Conservation (phyloP, 2,797 vertebrate species). For the Enteromius anoplus region DNA sequence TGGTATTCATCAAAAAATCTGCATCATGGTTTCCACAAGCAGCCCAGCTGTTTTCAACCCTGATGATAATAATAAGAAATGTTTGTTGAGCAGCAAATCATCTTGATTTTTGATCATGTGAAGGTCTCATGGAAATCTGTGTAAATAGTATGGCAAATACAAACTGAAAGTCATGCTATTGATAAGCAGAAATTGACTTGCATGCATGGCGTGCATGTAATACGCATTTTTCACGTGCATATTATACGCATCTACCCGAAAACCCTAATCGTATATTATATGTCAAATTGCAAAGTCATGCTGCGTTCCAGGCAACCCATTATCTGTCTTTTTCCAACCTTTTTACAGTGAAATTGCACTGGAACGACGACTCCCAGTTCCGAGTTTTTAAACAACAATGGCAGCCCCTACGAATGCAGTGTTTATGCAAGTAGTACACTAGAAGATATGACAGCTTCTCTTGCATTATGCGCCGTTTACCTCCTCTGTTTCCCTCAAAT, state of each 20-base stretch:
- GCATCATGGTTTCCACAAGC: neutral
- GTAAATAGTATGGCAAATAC: no score
- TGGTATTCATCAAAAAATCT: neutral
- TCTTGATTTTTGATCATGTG: neutral
- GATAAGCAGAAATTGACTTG: neutral
- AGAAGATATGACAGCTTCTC: no score
- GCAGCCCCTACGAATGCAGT: no score
- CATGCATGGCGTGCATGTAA: neutral
- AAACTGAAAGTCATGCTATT: no score
- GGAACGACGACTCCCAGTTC: no score
- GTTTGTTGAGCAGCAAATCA: constrained; percentile 10
- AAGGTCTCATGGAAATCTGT: neutral
- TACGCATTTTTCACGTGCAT: neutral
- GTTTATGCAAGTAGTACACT: no score
- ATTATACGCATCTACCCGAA: neutral
- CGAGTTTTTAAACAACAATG: no score
- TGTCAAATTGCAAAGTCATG: neutral
- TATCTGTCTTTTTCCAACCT: no score
- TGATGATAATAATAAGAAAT: neutral
- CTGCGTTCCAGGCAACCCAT: no score
- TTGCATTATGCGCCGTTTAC: no score
- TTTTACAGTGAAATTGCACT: no score
- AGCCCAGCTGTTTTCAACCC: neutral
- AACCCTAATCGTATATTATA: neutral
- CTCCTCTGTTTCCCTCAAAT: no score